A percentile compares a stretch with the other conserved stretches of the same genome.
phyloP scores from a whole-genome alignment of 2,888 invertebrate species.

The Drosophila barbarae region DNA sequence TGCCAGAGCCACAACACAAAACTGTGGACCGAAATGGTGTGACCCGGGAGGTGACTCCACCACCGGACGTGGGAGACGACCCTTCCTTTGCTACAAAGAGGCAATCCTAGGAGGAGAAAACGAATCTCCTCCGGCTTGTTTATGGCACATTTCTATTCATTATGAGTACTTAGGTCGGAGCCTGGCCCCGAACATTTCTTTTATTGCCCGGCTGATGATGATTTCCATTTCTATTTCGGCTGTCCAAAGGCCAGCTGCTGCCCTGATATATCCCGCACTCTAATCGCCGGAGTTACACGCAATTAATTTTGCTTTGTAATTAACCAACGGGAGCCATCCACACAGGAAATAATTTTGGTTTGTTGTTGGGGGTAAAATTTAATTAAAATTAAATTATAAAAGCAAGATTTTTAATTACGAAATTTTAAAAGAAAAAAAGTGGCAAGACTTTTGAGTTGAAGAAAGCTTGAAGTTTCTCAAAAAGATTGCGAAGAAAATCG shows the following conservation, averaged over 20 bases:
- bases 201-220: conserved; percentile 59
- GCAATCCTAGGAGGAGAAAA: not conserved
- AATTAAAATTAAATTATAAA: not conserved
- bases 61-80: not conserved
- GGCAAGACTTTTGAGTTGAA: not conserved
- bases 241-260: conserved; percentile 21
- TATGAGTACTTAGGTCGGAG: conserved; percentile 59
- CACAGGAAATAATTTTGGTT: not conserved
- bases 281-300: conserved; percentile 70
- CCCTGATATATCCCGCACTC: conserved; percentile 51
- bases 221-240: conserved; percentile 37
- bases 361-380: not conserved
- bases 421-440: not conserved
- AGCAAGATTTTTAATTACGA: not conserved
- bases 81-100: not conserved
- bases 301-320: conserved; percentile 73
- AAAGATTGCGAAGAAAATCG: rapidly evolving
- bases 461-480: not conserved
- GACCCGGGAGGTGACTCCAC: conserved; percentile 14
- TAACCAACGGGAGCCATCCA: conserved; percentile 49
- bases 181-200: conserved; percentile 63
- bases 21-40: conserved; percentile 45
- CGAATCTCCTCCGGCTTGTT: conserved; percentile 42
- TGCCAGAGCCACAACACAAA: conserved; percentile 49
- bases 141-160: conserved; percentile 72